phyloP scores from a whole-genome alignment of 2,888 invertebrate species.

The Chrysolina haemoptera region DNA sequence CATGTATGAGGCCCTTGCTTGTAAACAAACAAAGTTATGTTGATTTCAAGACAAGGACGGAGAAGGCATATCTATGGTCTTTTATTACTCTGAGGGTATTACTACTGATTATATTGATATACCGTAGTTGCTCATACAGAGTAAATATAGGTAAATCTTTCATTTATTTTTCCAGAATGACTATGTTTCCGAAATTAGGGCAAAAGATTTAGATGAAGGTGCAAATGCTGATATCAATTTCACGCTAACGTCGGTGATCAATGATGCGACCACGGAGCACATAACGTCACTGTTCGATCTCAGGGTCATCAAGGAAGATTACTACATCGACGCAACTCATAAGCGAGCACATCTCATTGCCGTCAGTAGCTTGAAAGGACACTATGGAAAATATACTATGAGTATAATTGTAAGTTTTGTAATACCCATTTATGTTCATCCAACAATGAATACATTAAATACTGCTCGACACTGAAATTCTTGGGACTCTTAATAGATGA shows the following conservation, averaged over 20 bases:
- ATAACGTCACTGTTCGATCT: slow-evolving; percentile 54
- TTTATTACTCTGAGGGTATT: too few relatives aligned
- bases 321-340: slow-evolving; percentile 60
- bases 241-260: slow-evolving; percentile 62
- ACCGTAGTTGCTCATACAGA: too few relatives aligned
- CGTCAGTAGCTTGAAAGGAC: slow-evolving; percentile 70
- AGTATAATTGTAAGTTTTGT: slow-evolving; percentile 69
- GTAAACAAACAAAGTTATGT: too few relatives aligned
- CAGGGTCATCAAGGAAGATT: slow-evolving; percentile 48
- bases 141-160: slow-evolving; percentile 21
- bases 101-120: too few relatives aligned
- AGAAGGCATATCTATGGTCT: too few relatives aligned
- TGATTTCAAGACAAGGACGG: too few relatives aligned
- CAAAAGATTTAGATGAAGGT: slow-evolving; percentile 53
- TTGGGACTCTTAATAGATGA: too few relatives aligned
- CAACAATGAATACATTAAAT: too few relatives aligned
- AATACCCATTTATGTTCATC: background rate
- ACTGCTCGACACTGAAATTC: too few relatives aligned
- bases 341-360: slow-evolving; percentile 70
- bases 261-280: slow-evolving; percentile 71
- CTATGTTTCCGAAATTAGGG: slow-evolving; percentile 52
- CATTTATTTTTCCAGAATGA: slow-evolving; percentile 50
- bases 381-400: slow-evolving; percentile 74
- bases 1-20: too few relatives aligned
- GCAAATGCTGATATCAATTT: slow-evolving; percentile 52